These are phyloP conservation scores for Menidia menidia DNA, from an alignment of 2,797 vertebrate genomes.

Conservation along the genomic window DNA sequence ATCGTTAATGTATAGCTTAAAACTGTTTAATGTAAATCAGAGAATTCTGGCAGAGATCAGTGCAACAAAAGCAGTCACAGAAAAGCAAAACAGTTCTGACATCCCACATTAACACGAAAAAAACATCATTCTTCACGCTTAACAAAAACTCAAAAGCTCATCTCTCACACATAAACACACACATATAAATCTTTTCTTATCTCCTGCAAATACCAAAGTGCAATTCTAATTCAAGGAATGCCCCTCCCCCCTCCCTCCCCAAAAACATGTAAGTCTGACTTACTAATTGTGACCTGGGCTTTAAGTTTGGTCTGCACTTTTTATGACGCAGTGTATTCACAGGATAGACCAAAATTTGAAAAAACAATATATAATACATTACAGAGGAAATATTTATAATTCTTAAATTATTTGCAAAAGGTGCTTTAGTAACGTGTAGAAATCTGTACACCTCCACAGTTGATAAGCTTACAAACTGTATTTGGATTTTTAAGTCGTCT, in stretches of 20 bases:
- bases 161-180: slow-evolving; percentile 11
- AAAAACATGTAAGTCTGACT: slow-evolving; percentile 28
- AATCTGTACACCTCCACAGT: slow-evolving; percentile 30
- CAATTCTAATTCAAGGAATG: slow-evolving; percentile 68
- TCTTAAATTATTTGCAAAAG: slow-evolving; percentile 19
- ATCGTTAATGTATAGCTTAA: slow-evolving; percentile 71
- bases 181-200: slow-evolving; percentile 20
- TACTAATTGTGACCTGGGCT: slow-evolving; percentile 57
- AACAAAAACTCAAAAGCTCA: slow-evolving; percentile 35
- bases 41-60: slow-evolving; percentile 79
- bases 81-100: slow-evolving; percentile 64
- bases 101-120: slow-evolving; percentile 55
- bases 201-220: slow-evolving; percentile 71
- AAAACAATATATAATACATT: neutral
- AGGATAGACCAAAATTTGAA: slow-evolving; percentile 8
- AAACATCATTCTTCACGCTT: slow-evolving; percentile 65
- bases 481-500: slow-evolving; percentile 20
- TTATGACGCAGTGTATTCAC: slow-evolving; percentile 19
- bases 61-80: slow-evolving; percentile 79
- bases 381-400: neutral
- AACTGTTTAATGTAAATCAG: slow-evolving; percentile 78
- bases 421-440: slow-evolving; percentile 37
- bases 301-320: slow-evolving; percentile 80
- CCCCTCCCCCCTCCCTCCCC: slow-evolving; percentile 7
- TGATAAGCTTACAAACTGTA: slow-evolving; percentile 16